Evolutionary conservation across 2,888 invertebrate species (phyloP), one percentile per base, ranked within the genome.

Genomic region (Heliothis peltigera): DNA sequence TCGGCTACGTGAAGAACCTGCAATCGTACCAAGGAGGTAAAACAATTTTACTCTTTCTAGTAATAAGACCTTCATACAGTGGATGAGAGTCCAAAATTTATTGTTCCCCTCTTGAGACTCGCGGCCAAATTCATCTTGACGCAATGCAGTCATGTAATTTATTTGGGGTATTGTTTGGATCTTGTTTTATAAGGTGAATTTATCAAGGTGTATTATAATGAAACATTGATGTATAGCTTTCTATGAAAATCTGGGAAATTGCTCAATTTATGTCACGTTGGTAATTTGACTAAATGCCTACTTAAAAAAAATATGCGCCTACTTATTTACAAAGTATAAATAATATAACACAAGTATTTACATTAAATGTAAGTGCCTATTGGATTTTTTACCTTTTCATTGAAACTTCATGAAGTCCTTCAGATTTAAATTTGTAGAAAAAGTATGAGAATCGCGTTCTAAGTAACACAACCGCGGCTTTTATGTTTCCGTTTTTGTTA

Each of bases 1-100:
- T 71, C 54, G 70, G 42, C 69, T 82, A 84, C 84, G 83, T 78
- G 83, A 79, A 71, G 60, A 77, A 55, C 70, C 54, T 57, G 68
- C 59, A 55, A 32, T 2, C 32, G 32, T 32, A 32, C 52, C 54
- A 66, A 78, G 78, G 77, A 77, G 66, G 21, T 71, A 42, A 25
- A 46, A 63, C 66, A 53, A 70, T 15, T n/a, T 67, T 76, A 60
- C 8, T 56, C 22, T 43, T 73, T 57, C 64, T 53, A 44, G 22
- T 18, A 43, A 42, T 15, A 61, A 53, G 18, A 68, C 65, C 65
- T 56, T 76, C 44, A 64, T 47, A n/a, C 68, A 19, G n/a, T 22
- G 60, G 32, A 22, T 52, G 49, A 77, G 46, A 55, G 71, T 70
- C 53, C 22, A 51, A 67, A 68, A 56, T 22, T n/a, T 44, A 61